These are phyloP conservation scores for Clytia hemisphaerica DNA, from an alignment of 30 jellyfish, hydroid and myxozoan species.

Conservation along the genomic window DNA sequence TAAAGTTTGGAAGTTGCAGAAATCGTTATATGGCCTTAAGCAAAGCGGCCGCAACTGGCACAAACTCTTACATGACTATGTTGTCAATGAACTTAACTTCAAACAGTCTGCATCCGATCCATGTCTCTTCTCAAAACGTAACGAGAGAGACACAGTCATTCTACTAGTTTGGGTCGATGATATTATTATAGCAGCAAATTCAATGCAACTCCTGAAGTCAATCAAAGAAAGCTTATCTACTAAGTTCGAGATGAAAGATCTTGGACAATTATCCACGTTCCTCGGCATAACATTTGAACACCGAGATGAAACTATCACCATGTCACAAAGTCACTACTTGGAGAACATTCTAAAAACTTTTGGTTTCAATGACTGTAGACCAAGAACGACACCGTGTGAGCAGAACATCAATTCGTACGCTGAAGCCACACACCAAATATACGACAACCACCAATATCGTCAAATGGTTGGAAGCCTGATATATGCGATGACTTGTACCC, in stretches of 20 bases:
- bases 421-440: slow-evolving; percentile 10
- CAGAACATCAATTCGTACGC: not conserved
- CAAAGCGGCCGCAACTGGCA: slow-evolving; percentile 47
- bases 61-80: not conserved
- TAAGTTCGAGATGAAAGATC: slow-evolving; percentile 25
- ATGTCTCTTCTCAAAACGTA: slow-evolving; percentile 3
- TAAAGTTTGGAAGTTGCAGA: slow-evolving; percentile 28
- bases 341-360: not conserved
- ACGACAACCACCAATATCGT: slow-evolving; percentile 9
- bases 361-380: slow-evolving; percentile 16
- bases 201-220: not conserved
- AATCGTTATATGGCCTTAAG: slow-evolving; percentile 28
- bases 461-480: slow-evolving; percentile 10
- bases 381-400: slow-evolving; percentile 39
- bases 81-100: not conserved
- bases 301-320: not conserved
- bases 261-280: slow-evolving; percentile 27
- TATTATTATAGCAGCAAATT: slow-evolving; percentile 14
- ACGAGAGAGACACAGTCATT: not conserved
- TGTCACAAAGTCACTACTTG: slow-evolving; percentile 15
- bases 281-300: slow-evolving; percentile 16
- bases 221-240: not conserved
- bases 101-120: slow-evolving; percentile 19
- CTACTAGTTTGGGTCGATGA: slow-evolving; percentile 34
- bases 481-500: slow-evolving; percentile 38